Conservation (phyloP, 2,797 vertebrate species). For the Alectoris magna region DNA sequence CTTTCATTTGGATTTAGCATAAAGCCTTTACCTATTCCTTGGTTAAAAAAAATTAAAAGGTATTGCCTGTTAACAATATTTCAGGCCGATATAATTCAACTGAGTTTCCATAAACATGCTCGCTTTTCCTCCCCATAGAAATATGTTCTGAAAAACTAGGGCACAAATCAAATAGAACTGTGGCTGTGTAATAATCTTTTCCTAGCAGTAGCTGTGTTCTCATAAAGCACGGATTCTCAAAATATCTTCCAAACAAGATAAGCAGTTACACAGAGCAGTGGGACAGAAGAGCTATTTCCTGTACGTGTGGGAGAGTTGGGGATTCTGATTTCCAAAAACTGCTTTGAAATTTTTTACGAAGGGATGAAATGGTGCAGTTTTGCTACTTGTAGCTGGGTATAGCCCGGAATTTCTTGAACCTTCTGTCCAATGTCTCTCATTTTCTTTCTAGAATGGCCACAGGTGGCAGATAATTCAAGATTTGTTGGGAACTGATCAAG, state of each 20-base stretch:
- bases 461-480: constrained; percentile 98
- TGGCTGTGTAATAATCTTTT: constrained; percentile 30
- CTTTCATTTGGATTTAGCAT: background rate
- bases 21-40: background rate
- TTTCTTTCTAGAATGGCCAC: constrained; percentile 89
- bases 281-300: background rate
- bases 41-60: background rate
- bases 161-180: constrained; percentile 37
- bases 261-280: background rate
- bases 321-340: background rate
- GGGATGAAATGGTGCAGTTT: background rate
- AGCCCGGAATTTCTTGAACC: background rate
- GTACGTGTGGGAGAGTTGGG: background rate
- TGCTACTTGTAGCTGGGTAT: background rate
- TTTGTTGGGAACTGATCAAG: constrained; percentile 93
- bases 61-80: background rate
- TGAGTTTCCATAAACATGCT: background rate
- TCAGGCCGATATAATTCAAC: background rate
- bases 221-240: background rate
- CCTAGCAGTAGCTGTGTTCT: background rate
- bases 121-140: background rate
- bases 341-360: background rate
- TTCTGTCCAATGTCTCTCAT: constrained; percentile 2
- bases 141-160: background rate
- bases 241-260: constrained; percentile 12